Evolutionary conservation across 2,113 vertebrate genomes (phyloP), one percentile per base, ranked within the genome.

Genomic region (Aplodontia rufa): DNA sequence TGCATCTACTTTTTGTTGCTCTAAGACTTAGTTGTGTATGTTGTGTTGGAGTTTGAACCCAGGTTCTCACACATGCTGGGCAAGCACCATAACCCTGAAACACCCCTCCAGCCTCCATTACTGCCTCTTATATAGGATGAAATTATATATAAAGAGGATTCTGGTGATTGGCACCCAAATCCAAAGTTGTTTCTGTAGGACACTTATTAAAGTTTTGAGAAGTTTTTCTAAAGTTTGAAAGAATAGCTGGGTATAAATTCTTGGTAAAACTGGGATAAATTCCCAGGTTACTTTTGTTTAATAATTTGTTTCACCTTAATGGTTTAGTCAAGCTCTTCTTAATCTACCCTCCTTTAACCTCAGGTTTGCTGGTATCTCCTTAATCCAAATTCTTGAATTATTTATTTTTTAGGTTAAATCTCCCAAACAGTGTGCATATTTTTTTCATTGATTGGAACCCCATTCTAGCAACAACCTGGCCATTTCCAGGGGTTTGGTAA

Each of bases 371-470:
- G 6, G 8, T 47, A 60, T 94, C 45, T 47, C n/a, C n/a, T 91
- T 47, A 84, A 22, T 84, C 28, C 81, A 90, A 62, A 26, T 78
- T 83, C 55, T 64, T 74, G 26, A 93, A 66, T 84, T 78, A 42
- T 91, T 93, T 92, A 42, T 83, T 87, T 90, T 37, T 93, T 93
- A 87, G 71, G 16, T 60, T 94, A 75, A 66, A 32, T 32, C 6
- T 24, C 58, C 42, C 35, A 74, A 42, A n/a, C n/a, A 24, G 2
- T 49, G 9, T n/a, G n/a, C n/a, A n/a, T 7, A 83, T 28, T 53
- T n/a, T 7, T 64, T 79, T 30, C 55, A 20, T 69, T 55, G 83
- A 84, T 64, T 49, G 68, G 49, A 92, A 92, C 17, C 14, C 26
- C 17, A 60, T 72, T 68, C 14, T 53, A 80, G 5, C 8, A 69